These are phyloP conservation scores for Lineus longissimus DNA, from an alignment of 1,140 invertebrate genomes.

Conservation along the genomic window DNA sequence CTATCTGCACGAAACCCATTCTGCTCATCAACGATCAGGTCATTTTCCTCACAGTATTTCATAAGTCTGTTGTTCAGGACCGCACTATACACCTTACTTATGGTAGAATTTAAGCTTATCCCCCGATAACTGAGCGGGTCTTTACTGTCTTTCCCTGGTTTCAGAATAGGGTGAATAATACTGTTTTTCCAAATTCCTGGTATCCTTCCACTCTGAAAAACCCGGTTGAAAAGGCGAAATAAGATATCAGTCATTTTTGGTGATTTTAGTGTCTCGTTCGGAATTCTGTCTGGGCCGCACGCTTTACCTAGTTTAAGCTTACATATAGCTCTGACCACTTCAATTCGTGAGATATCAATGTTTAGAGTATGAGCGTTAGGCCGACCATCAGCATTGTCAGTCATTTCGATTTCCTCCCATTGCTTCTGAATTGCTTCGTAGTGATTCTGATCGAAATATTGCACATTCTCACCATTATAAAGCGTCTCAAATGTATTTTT, in stretches of 20 bases:
- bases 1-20: conserved; percentile 17
- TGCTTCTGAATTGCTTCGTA: background rate
- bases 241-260: background rate
- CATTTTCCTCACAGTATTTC: conserved; percentile 9
- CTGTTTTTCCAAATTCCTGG: conserved; percentile 11
- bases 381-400: background rate
- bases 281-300: background rate
- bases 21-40: conserved; percentile 17
- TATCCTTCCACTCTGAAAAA: background rate
- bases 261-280: background rate
- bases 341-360: background rate
- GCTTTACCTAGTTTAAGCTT: background rate
- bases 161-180: conserved; percentile 16
- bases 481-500: background rate
- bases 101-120: conserved; percentile 10
- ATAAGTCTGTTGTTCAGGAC: conserved; percentile 19
- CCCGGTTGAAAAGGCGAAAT: background rate
- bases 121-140: conserved; percentile 15
- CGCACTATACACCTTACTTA: conserved; percentile 18
- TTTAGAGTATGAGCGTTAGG: background rate
- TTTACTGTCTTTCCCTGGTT: conserved; percentile 3
- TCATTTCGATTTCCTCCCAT: background rate
- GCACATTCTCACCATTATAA: background rate
- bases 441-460: background rate
- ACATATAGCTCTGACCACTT: conserved; percentile 1